phyloP scores from a whole-genome alignment of 2,888 invertebrate genomes.

The Cremastinae sp. region DNA sequence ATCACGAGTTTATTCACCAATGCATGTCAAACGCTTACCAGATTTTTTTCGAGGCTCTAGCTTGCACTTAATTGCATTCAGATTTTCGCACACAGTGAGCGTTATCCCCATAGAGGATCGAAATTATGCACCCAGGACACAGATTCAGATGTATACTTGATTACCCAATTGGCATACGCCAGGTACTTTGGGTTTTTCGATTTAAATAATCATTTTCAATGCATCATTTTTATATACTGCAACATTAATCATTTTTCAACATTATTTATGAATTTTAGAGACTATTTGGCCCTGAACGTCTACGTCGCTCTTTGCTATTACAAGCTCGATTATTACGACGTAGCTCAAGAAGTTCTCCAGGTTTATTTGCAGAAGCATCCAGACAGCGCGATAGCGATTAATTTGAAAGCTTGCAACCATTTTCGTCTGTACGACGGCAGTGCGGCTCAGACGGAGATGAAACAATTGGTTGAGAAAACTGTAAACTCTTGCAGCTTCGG shows the following conservation, averaged over 20 bases:
- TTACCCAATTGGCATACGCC: constrained; percentile 58
- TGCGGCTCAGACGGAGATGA: constrained; percentile 95
- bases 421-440: constrained; percentile 95
- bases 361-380: constrained; percentile 95
- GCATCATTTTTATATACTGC: constrained; percentile 8
- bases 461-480: constrained; percentile 89
- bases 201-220: background rate
- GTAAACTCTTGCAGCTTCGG: constrained; percentile 87
- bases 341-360: constrained; percentile 97
- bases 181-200: constrained; percentile 60
- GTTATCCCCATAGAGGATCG: constrained; percentile 27
- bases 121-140: constrained; percentile 27
- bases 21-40: background rate
- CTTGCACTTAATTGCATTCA: constrained; percentile 11
- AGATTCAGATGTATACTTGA: constrained; percentile 60
- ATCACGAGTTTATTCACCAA: background rate
- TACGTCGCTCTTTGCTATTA: constrained; percentile 99
- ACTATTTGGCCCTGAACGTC: constrained; percentile 96
- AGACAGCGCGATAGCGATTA: constrained; percentile 97
- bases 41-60: background rate
- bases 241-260: too few relatives aligned
- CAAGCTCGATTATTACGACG: constrained; percentile 98
- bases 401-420: constrained; percentile 93
- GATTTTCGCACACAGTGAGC: constrained; percentile 40
- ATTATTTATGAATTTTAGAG: too few relatives aligned